A percentile compares a stretch with the other conserved stretches of the same genome.
These are phyloP conservation scores for Isoperla grammatica DNA, from an alignment of 2,888 invertebrate species.

Conservation along the genomic window DNA sequence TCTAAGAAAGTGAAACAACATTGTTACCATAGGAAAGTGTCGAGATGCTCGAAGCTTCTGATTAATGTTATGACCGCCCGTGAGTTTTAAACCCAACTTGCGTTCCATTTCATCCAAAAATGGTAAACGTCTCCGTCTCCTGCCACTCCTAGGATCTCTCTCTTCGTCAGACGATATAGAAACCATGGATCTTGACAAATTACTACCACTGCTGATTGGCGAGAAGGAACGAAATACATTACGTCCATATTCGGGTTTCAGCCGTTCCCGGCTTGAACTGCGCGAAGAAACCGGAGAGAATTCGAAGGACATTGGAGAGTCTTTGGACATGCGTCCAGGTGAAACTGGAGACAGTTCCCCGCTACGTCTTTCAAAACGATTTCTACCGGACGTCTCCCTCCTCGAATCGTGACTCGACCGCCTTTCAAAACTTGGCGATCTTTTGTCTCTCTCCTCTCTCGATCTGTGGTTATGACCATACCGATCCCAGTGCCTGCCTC, in stretches of 20 bases:
- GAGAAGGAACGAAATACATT: neutral
- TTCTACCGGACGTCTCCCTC: neutral
- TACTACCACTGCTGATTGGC: constrained; percentile 5
- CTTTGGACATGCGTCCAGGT: neutral
- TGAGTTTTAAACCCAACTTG: neutral
- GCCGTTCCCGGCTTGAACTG: too few relatives aligned
- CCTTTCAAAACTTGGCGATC: neutral
- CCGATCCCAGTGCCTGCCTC: neutral
- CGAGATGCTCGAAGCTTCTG: too few relatives aligned
- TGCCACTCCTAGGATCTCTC: neutral
- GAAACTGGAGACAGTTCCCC: constrained; percentile 4
- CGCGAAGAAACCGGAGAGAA: neutral
- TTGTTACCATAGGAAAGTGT: too few relatives aligned
- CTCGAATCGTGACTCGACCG: neutral
- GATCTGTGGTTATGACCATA: neutral
- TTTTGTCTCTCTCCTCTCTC: neutral
- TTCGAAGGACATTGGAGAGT: neutral
- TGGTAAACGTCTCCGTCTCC: constrained; percentile 5
- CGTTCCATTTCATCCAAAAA: constrained; percentile 13
- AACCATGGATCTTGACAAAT: neutral
- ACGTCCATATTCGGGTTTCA: neutral
- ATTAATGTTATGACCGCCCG: neutral
- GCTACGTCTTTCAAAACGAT: neutral
- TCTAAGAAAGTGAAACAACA: too few relatives aligned
- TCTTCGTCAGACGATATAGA: neutral